Base-by-base conservation (phyloP, 2,113 vertebrate genomes). In the Xenus cinereus region DNA sequence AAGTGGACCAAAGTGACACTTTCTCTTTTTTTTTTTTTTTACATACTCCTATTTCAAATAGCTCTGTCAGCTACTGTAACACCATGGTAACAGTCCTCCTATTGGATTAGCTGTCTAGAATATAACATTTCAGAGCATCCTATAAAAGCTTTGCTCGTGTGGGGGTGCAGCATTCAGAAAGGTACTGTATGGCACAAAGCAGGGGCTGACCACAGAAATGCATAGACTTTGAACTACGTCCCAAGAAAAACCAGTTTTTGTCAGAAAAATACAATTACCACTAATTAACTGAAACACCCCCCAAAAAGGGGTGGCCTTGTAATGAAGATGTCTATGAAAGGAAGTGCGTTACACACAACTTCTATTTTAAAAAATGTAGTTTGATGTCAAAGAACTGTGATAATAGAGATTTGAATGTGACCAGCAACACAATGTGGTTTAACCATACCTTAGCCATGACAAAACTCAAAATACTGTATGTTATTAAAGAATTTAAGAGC, bases 1-100 rank as follows among this genome's bases (percentile, higher is more conserved):
- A 93, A 95, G 95, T 94, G 96, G 97, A 67, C 95, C 79, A 95
- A 96, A 95, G 86, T 50, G 85, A 95, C 79, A 79, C 80, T 93
- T 88, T 82, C 56, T 91, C 73, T 81, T 43, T 64, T 77, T 81
- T 69, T 77, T 78, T 84, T 73, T 76, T 69, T 37, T 62, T 20
- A 54, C 72, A 74, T 33, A 41, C 2, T 22, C 84, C 26, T 66
- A 15, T 72, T 92, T 85, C 73, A 80, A 68, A 76, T 20, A 84
- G 35, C 56, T 87, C 62, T 89, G 17, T 76, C 45, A 91, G 86
- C 77, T 91, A 74, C 37, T 90, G 26, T 72, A 76, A 92, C 35
- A 85, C 26, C 37, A 35, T 5, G 21, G 27, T 91, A 89, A 86
- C 28, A 50, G 60, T 73, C 83, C 84, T 77, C 43, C 1, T 7